Percentiles rank a stretch among this genome's conserved stretches.
Evolutionary conservation across 2,888 invertebrate species (phyloP).

Genomic region (Drosophila demipolita): DNA sequence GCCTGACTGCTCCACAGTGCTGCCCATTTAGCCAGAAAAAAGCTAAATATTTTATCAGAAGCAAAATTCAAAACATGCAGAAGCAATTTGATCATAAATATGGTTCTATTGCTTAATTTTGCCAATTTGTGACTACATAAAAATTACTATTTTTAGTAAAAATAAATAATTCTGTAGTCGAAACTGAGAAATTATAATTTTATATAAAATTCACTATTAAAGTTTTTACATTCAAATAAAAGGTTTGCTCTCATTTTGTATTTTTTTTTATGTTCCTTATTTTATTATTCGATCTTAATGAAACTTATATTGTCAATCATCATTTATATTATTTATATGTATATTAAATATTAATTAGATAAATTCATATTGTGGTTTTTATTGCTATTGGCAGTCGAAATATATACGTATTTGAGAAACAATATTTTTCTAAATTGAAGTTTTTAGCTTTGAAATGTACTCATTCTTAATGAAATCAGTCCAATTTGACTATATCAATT

Average conservation of each 20-base stretch:
- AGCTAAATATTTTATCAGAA: background rate
- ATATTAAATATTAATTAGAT: background rate
- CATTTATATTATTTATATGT: background rate
- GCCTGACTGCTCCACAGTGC: constrained; percentile 28
- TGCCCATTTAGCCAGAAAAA: constrained; percentile 15
- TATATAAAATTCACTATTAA: background rate
- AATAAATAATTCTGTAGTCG: background rate
- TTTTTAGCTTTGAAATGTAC: no score
- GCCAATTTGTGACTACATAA: background rate
- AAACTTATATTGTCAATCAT: background rate
- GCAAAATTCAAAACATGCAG: background rate
- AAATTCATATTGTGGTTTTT: background rate
- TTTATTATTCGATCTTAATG: background rate
- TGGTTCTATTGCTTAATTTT: no score
- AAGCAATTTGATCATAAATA: no score
- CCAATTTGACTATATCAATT: no score
- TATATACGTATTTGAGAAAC: background rate
- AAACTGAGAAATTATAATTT: background rate
- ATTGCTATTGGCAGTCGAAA: background rate
- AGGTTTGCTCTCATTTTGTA: background rate
- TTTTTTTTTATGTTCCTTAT: no score
- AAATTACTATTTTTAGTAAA: background rate
- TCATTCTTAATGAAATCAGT: no score
- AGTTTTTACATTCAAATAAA: background rate
- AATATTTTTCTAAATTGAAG: background rate